A percentile compares a stretch with the other conserved stretches of the same genome.
Evolutionary conservation across 2,113 vertebrate genomes (phyloP).

Genomic region (Burhinus oedicnemus): DNA sequence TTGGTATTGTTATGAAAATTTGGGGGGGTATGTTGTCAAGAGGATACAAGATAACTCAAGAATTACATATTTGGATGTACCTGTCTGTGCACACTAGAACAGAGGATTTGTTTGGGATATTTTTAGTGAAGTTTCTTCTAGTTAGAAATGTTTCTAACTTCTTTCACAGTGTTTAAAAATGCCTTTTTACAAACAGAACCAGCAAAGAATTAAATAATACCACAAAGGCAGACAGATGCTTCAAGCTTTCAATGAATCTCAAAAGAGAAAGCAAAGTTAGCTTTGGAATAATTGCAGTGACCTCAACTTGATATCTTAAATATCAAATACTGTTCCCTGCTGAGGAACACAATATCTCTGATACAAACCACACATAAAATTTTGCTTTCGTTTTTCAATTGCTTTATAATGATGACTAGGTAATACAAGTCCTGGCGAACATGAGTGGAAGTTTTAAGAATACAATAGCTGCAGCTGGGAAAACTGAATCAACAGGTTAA

Average conservation of each 20-base stretch:
- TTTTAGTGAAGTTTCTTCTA: background rate
- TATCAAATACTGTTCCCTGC: background rate
- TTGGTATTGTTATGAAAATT: background rate
- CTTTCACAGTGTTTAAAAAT: background rate
- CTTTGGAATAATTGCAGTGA: background rate
- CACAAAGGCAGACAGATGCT: background rate
- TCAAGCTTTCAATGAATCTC: background rate
- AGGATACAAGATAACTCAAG: background rate
- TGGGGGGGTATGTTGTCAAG: background rate
- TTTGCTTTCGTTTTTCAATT: background rate
- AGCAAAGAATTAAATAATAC: background rate
- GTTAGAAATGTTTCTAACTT: background rate
- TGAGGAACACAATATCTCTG: background rate
- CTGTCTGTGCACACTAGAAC: background rate
- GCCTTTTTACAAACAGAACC: background rate
- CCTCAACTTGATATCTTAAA: background rate
- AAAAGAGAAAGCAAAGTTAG: background rate
- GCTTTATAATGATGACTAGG: background rate
- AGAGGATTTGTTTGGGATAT: background rate
- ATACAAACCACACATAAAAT: background rate
- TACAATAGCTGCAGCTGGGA: background rate
- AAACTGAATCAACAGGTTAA: background rate
- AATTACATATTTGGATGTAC: background rate
- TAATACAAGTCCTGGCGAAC: background rate
- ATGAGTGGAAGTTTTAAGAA: background rate